phyloP scores from a whole-genome alignment of 2,888 invertebrate species.

The Apotomis capreana region DNA sequence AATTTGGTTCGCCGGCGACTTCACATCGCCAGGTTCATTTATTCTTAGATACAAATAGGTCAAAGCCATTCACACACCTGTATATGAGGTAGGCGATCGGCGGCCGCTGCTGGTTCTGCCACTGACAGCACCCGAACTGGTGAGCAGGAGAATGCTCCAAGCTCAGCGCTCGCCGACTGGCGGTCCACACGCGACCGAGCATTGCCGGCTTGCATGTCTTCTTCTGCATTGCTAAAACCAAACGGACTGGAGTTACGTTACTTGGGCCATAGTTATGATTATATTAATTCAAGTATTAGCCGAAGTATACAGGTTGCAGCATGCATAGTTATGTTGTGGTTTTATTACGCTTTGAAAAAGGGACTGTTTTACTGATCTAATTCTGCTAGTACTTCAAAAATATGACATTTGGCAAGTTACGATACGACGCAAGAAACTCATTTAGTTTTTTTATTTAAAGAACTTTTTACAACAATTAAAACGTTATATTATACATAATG shows the following conservation, averaged over 20 bases:
- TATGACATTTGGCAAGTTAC: too few relatives aligned
- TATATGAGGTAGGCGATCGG: conserved; percentile 78
- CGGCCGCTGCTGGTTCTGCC: conserved; percentile 81
- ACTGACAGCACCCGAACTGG: conserved; percentile 82
- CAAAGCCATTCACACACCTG: conserved; percentile 55
- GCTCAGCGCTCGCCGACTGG: conserved; percentile 67
- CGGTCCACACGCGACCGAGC: conserved; percentile 71
- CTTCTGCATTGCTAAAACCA: conserved; percentile 68
- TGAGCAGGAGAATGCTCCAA: conserved; percentile 69
- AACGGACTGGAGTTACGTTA: conserved; percentile 35
- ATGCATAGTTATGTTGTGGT: too few relatives aligned
- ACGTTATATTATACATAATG: too few relatives aligned
- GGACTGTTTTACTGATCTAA: too few relatives aligned
- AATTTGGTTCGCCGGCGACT: too few relatives aligned
- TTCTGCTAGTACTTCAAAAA: too few relatives aligned
- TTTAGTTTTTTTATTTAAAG: too few relatives aligned
- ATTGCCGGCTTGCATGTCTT: conserved; percentile 73
- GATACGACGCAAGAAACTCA: too few relatives aligned
- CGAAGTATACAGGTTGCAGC: neutral
- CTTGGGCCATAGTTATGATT: neutral
- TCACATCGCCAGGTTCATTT: too few relatives aligned
- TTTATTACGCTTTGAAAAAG: too few relatives aligned
- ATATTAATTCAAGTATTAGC: neutral
- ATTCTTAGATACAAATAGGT: too few relatives aligned
- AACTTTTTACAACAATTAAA: too few relatives aligned